Base-by-base conservation (phyloP, 1,140 invertebrate genomes). In the Caenorhabditis tropicalis region DNA sequence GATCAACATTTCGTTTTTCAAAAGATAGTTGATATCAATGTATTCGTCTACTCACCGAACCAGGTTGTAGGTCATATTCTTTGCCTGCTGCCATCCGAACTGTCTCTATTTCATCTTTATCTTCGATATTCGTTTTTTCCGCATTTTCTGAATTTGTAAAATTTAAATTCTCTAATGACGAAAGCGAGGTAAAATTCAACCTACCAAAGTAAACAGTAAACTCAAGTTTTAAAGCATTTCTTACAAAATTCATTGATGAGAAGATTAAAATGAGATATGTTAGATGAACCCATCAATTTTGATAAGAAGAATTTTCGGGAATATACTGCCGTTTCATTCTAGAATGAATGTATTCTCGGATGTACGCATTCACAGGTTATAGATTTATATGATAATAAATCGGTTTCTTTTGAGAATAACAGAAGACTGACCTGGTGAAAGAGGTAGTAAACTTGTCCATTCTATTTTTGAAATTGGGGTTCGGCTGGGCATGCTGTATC, bases 11-110 rank as follows among this genome's bases (percentile, higher is more conserved):
- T 58, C 15, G 24, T 27, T 58, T 27, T 58, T 58, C 12, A 58
- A 58, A 58, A 27, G 53, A 58, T 27, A 58, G 53, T 29, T 29
- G 10, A n/a, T 24, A 58, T 58, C 53, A 29, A 15, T 29, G 1
- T 2, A 27, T 58, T 2, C 27, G 53, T 27, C 10, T 12, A 74
- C 65, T 74, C 65, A 74, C 65, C 65, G 65, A 74, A 43, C 65
- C 65, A 9, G 65, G 65, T 31, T 74, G 65, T 39, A 74, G 36
- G 33, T 74, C 65, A n/a, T 74, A 74, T 46, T 74, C 65, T 74
- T 74, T 74, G 36, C 65, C 65, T 12, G 36, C 65, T 24, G 65
- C 21, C 36, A 43, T 27, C n/a, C 65, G 36, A 46, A 43, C 36
- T 4, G 19, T 74, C 29, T 74, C 65, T 3, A 74, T 24, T 43